phyloP scores from a whole-genome alignment of 2,888 invertebrate species.

The Willowsia nigromaculata region DNA sequence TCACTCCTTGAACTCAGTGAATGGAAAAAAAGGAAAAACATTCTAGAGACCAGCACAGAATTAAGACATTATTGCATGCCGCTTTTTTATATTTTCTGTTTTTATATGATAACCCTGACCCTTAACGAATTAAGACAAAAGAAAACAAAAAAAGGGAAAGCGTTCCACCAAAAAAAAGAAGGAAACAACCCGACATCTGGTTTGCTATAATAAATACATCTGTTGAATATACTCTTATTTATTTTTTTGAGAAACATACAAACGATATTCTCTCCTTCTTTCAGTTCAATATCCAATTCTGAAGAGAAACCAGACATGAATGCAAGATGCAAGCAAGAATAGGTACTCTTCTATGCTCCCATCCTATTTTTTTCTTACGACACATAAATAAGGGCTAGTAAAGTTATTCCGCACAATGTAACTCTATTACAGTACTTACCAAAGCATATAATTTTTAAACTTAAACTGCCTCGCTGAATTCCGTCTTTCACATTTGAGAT shows the following conservation, averaged over 20 bases:
- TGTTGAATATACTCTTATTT: neutral
- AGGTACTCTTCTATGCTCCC: neutral
- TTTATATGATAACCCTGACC: constrained; percentile 28
- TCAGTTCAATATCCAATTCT: neutral
- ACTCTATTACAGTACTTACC: neutral
- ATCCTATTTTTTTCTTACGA: too few relatives aligned
- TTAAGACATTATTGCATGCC: neutral
- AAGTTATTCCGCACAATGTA: neutral
- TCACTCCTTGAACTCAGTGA: neutral
- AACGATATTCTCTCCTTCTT: neutral
- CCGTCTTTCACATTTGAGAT: neutral
- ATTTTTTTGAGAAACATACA: neutral
- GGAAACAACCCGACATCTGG: neutral
- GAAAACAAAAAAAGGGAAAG: neutral
- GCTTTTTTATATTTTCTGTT: neutral
- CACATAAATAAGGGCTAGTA: neutral
- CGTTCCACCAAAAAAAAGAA: neutral
- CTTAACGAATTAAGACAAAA: constrained; percentile 7
- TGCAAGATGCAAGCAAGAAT: neutral
- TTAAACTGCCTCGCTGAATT: neutral
- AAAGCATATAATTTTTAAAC: neutral
- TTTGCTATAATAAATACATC: neutral
- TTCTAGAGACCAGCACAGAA: neutral
- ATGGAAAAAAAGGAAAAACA: neutral
- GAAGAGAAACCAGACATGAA: neutral